Evolutionary conservation across 2,113 vertebrate genomes (phyloP).

Genomic region (Connochaetes taurinus): DNA sequence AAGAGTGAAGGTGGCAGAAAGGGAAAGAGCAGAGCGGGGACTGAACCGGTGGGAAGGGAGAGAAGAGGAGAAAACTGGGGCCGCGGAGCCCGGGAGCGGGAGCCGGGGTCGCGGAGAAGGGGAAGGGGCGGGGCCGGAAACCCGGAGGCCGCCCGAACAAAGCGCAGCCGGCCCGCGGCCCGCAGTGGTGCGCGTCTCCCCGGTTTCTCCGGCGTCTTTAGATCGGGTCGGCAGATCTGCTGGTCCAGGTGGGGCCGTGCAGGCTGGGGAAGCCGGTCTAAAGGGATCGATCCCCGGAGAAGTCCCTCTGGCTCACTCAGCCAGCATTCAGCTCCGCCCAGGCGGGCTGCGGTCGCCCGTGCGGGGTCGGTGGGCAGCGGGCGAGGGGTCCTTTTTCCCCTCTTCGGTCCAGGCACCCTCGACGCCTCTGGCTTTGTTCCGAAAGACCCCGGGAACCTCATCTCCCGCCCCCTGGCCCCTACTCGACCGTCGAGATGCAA

Average conservation of each 20-base stretch:
- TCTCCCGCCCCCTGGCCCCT: rapidly evolving
- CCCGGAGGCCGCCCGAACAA: background rate
- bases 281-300: background rate
- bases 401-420: background rate
- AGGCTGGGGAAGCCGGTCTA: background rate
- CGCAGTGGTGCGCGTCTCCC: rapidly evolving
- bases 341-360: rapidly evolving
- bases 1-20: background rate
- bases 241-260: background rate
- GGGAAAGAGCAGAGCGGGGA: background rate
- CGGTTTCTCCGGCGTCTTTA: rapidly evolving
- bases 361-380: background rate
- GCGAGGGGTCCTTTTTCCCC: background rate
- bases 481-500: background rate
- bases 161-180: background rate
- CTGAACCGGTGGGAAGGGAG: background rate
- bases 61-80: background rate
- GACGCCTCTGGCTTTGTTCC: background rate
- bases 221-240: rapidly evolving
- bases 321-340: background rate
- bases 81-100: rapidly evolving
- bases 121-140: constrained; percentile 35
- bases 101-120: rapidly evolving
- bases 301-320: rapidly evolving
- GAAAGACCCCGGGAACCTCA: background rate